These are phyloP conservation scores for Clupea harengus DNA, from an alignment of 2,113 vertebrate genomes.

Conservation along the genomic window DNA sequence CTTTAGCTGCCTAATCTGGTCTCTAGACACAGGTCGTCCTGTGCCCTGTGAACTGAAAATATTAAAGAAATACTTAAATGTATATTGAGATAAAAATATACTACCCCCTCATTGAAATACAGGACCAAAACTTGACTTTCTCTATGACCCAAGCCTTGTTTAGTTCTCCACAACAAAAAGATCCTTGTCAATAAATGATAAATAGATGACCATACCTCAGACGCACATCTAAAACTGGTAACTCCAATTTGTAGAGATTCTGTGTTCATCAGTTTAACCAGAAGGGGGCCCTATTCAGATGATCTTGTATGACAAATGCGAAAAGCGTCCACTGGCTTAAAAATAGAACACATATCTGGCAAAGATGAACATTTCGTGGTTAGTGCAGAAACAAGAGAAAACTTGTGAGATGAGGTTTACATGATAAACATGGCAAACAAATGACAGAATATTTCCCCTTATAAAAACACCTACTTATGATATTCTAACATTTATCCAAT, in stretches of 20 bases:
- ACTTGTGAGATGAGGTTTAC: background rate
- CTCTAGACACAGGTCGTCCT: too few species aligned
- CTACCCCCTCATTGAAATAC: too few species aligned
- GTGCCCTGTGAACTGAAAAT: too few species aligned
- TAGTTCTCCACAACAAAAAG: background rate
- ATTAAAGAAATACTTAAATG: too few species aligned
- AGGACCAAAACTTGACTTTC: too few species aligned
- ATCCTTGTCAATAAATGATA: background rate
- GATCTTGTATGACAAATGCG: background rate
- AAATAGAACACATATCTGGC: conserved; percentile 7
- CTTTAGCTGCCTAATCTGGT: too few species aligned
- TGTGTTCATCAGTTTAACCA: conserved; percentile 10
- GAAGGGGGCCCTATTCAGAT: conserved; percentile 6
- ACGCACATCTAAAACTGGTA: background rate
- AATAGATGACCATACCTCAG: background rate
- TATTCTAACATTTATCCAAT: background rate
- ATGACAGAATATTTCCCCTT: too few species aligned
- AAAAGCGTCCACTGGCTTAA: background rate
- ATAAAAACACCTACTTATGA: background rate
- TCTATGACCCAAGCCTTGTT: background rate
- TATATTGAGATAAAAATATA: too few species aligned
- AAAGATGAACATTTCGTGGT: background rate
- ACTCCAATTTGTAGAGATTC: background rate
- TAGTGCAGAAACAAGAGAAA: background rate
- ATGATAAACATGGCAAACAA: background rate